Evolutionary conservation across 2,797 vertebrate genomes (phyloP).

Genomic region (Esox lucius): DNA sequence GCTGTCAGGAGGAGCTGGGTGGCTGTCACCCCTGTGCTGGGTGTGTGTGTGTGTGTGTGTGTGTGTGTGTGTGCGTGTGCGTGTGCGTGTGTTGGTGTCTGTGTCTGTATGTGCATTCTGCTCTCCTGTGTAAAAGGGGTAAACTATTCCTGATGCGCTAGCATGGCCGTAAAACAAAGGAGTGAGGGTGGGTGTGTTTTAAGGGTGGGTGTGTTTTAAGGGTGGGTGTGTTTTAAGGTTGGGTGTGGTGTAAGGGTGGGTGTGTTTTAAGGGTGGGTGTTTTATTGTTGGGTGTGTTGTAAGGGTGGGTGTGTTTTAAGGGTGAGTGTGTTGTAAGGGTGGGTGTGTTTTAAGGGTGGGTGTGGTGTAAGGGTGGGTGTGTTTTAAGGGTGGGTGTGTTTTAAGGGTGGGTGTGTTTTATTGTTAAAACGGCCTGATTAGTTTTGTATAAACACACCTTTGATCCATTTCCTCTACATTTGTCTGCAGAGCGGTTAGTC

Average conservation of each 20-base stretch:
- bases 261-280: not conserved
- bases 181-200: not conserved
- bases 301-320: not conserved
- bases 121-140: not conserved
- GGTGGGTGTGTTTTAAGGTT: not conserved
- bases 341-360: not conserved
- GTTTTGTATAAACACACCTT: not conserved
- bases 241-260: not conserved
- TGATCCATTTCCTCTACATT: too few species aligned
- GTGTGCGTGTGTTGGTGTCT: not conserved
- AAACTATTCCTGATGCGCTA: conserved; percentile 18
- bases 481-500: not conserved
- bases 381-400: not conserved
- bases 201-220: too few species aligned
- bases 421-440: not conserved
- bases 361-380: too few species aligned
- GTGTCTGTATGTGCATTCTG: conserved; percentile 2
- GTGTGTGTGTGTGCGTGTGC: not conserved
- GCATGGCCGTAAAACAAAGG: not conserved
- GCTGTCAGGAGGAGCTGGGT: conserved; percentile 60
- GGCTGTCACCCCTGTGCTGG: not conserved
- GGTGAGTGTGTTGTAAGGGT: not conserved
- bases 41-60: not conserved
- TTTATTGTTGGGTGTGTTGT: too few species aligned
- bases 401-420: not conserved